These are phyloP conservation scores for Salpingus planirostris DNA, from an alignment of 2,888 invertebrate species.

Conservation along the genomic window DNA sequence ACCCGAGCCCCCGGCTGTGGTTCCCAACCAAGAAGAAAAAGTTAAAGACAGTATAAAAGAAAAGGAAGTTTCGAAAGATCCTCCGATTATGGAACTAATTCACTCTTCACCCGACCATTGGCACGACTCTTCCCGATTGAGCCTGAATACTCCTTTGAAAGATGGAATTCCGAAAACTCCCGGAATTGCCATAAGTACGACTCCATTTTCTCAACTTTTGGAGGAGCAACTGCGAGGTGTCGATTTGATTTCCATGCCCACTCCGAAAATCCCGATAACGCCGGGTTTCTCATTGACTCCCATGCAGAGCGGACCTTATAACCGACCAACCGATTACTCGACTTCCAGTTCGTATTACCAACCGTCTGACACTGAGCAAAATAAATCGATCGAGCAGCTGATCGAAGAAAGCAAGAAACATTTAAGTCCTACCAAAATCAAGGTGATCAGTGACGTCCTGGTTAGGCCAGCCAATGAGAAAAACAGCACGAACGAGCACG, in stretches of 20 bases:
- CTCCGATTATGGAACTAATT: too few relatives aligned
- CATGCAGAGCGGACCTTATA: slow-evolving; percentile 14
- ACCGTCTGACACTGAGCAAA: slow-evolving; percentile 37
- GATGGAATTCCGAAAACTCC: slow-evolving; percentile 29
- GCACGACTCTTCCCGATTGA: neutral
- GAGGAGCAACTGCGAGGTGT: slow-evolving; percentile 32
- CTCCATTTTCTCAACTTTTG: slow-evolving; percentile 35
- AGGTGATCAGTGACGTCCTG: neutral
- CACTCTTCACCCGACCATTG: too few relatives aligned
- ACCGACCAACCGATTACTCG: slow-evolving; percentile 37
- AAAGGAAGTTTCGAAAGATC: too few relatives aligned
- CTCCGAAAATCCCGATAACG: slow-evolving; percentile 35
- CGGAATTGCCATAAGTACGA: too few relatives aligned
- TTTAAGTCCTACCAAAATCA: slow-evolving; percentile 12
- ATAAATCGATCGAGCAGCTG: slow-evolving; percentile 24
- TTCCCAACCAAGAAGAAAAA: neutral
- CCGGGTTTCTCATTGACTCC: slow-evolving; percentile 34
- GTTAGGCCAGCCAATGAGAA: neutral
- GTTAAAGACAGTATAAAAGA: neutral
- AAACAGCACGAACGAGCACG: neutral
- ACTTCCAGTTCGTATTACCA: slow-evolving; percentile 39
- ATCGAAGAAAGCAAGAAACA: slow-evolving; percentile 29
- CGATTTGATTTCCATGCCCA: slow-evolving; percentile 31
- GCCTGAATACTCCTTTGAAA: slow-evolving; percentile 24
- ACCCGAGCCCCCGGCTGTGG: neutral